A percentile compares a stretch with the other conserved stretches of the same genome.
These are phyloP conservation scores for Tryphoninae sp. DNA, from an alignment of 2,888 invertebrate genomes.

Conservation along the genomic window DNA sequence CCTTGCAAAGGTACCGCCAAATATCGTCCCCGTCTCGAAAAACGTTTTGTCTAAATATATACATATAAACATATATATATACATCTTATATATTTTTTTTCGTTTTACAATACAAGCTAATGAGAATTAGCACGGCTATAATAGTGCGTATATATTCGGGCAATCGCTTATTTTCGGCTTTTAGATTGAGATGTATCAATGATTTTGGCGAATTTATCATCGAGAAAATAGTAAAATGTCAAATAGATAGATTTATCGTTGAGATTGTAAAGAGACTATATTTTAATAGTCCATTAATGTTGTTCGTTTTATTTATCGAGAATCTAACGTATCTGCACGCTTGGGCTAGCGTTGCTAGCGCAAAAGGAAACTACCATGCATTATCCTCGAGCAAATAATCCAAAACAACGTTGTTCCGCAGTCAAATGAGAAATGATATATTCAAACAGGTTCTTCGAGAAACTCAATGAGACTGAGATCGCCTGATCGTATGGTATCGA, in stretches of 20 bases:
- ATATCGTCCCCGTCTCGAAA: slow-evolving; percentile 47
- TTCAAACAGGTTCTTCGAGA: slow-evolving; percentile 65
- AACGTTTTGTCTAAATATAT: slow-evolving; percentile 13
- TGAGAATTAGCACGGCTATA: slow-evolving; percentile 57
- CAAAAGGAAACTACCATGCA: slow-evolving; percentile 63
- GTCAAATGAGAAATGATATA: slow-evolving; percentile 5
- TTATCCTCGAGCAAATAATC: slow-evolving; percentile 39
- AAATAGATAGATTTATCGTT: slow-evolving; percentile 62
- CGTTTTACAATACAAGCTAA: slow-evolving; percentile 26
- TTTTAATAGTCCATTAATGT: slow-evolving; percentile 30
- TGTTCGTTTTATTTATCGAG: slow-evolving; percentile 43
- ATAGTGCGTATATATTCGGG: slow-evolving; percentile 21
- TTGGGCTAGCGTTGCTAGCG: slow-evolving; percentile 71
- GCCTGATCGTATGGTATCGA: slow-evolving; percentile 88
- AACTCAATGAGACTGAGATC: slow-evolving; percentile 82
- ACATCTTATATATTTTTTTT: no score
- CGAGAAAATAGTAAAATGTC: slow-evolving; percentile 28
- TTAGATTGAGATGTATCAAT: slow-evolving; percentile 66
- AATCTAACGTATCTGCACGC: slow-evolving; percentile 71
- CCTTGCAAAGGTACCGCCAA: slow-evolving; percentile 76
- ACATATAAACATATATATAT: no score
- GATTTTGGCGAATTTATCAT: slow-evolving; percentile 64
- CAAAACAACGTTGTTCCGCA: neutral
- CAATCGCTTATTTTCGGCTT: slow-evolving; percentile 72
- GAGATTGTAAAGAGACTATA: slow-evolving; percentile 20